Percentiles rank a stretch among this genome's conserved stretches.
Conservation (phyloP, 64 coral and sea anemone species). For the Montipora capricornis region DNA sequence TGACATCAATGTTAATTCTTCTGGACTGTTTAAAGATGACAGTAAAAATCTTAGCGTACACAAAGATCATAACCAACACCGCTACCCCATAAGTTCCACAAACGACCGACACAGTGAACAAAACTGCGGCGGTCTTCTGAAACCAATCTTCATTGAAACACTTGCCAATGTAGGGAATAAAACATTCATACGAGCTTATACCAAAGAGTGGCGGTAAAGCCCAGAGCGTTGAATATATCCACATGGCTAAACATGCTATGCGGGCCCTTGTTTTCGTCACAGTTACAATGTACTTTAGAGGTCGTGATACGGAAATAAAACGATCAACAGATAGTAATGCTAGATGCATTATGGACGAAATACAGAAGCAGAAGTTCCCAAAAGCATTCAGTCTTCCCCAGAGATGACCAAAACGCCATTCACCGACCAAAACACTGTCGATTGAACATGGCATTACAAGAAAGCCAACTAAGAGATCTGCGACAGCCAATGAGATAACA, state of each 20-base stretch:
- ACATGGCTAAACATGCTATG: constrained; percentile 29
- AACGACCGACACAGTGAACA: constrained; percentile 68
- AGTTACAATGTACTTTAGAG: constrained; percentile 44
- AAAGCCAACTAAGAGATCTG: constrained; percentile 82
- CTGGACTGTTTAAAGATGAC: constrained; percentile 39
- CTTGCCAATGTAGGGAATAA: constrained; percentile 86
- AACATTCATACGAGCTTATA: constrained; percentile 84
- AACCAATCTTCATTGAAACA: constrained; percentile 78
- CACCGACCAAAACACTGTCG: constrained; percentile 60
- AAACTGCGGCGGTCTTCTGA: constrained; percentile 12
- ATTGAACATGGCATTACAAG: constrained; percentile 77
- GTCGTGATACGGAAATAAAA: constrained; percentile 60
- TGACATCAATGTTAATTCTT: constrained; percentile 18
- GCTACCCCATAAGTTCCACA: constrained; percentile 73
- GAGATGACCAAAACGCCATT: constrained; percentile 76
- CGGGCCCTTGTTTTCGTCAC: constrained; percentile 59
- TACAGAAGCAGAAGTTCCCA: constrained; percentile 91
- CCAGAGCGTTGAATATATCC: constrained; percentile 76
- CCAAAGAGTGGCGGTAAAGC: constrained; percentile 78
- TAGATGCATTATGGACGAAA: constrained; percentile 93
- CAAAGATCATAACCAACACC: constrained; percentile 54
- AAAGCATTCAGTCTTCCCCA: constrained; percentile 82
- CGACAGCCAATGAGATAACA: constrained; percentile 70
- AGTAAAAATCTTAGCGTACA: constrained; percentile 69
- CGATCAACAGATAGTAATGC: constrained; percentile 83